phyloP scores from a whole-genome alignment of 92 coral and sea anemone genomes.

The Siderastrea siderea region DNA sequence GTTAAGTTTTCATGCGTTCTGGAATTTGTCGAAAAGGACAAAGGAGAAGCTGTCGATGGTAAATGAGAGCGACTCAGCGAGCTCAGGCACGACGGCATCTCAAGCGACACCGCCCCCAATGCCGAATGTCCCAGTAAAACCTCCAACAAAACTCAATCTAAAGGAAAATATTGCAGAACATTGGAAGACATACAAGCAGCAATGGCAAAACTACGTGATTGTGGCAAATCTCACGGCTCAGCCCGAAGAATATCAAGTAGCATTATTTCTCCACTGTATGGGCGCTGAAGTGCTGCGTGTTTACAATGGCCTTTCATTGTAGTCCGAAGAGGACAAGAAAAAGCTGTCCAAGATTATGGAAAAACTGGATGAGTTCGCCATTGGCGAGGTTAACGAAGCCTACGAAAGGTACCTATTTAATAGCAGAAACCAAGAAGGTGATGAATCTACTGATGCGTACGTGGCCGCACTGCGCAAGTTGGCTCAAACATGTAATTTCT shows the following conservation, averaged over 20 bases:
- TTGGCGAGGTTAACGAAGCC: constrained; percentile 70
- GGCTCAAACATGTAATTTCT: constrained; percentile 62
- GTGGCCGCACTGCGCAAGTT: constrained; percentile 55
- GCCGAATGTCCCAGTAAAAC: constrained; percentile 34
- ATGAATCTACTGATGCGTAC: constrained; percentile 62
- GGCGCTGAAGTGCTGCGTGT: constrained; percentile 64
- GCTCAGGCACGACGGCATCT: neutral
- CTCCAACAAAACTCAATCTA: constrained; percentile 22
- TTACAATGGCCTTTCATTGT: constrained; percentile 61
- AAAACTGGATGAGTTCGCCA: constrained; percentile 70
- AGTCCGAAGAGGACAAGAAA: constrained; percentile 29
- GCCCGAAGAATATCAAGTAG: constrained; percentile 56
- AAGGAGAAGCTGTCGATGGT: neutral
- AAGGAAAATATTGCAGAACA: constrained; percentile 32
- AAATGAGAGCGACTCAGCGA: too few species aligned
- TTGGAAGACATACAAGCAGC: constrained; percentile 66
- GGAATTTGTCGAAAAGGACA: neutral
- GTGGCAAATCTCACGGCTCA: constrained; percentile 49
- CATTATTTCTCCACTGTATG: constrained; percentile 67
- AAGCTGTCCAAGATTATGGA: constrained; percentile 46
- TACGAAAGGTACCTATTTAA: constrained; percentile 72
- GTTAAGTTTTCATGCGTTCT: too few species aligned
- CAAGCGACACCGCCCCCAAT: neutral
- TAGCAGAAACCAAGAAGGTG: constrained; percentile 43
- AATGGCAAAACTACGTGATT: constrained; percentile 57